A percentile compares a stretch with the other conserved stretches of the same genome.
Conservation (phyloP, 2,797 vertebrate genomes). For the Mormyrus proboscirostris region DNA sequence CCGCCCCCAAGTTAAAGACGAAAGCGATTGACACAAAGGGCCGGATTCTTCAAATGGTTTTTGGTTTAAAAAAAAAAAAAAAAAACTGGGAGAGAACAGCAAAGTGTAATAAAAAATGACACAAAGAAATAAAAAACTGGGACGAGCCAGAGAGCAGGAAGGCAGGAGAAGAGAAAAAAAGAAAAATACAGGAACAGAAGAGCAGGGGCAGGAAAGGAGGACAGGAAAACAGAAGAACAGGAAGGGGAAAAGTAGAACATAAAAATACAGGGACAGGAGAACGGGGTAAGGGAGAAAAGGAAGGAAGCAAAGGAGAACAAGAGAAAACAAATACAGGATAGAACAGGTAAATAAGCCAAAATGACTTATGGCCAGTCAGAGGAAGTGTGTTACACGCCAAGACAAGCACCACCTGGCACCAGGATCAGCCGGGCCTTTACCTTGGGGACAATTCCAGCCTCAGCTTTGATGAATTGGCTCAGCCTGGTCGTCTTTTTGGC, state of each 20-base stretch:
- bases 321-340: neutral
- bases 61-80: neutral
- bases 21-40: neutral
- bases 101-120: neutral
- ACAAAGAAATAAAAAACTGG: neutral
- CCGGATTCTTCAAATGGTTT: neutral
- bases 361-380: neutral
- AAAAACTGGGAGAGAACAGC: neutral
- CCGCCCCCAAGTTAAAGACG: neutral
- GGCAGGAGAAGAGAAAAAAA: neutral
- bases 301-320: neutral
- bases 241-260: neutral
- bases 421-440: slow-evolving; percentile 48
- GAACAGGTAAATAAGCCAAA: neutral
- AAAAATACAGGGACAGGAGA: neutral
- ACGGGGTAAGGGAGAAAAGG: neutral
- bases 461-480: slow-evolving; percentile 80
- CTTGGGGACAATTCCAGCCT: slow-evolving; percentile 78
- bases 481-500: slow-evolving; percentile 86
- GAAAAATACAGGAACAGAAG: neutral
- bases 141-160: neutral
- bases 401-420: neutral
- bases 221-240: neutral
- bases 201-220: neutral
- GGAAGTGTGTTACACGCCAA: neutral